These are phyloP conservation scores for Triplophysa tibetana DNA, from an alignment of 2,113 vertebrate species.

Conservation along the genomic window DNA sequence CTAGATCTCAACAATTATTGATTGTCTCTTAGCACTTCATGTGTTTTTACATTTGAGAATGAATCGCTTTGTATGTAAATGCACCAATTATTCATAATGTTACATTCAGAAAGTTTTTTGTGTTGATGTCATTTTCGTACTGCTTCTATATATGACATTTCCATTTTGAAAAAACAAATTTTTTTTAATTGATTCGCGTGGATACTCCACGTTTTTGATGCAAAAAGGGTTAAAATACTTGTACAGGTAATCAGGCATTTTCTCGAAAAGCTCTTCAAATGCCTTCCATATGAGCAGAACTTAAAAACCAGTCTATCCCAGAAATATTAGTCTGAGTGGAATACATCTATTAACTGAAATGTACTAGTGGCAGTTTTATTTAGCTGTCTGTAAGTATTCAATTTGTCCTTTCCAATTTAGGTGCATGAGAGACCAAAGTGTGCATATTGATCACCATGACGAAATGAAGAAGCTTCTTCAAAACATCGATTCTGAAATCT, in stretches of 20 bases:
- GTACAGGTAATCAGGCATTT: neutral
- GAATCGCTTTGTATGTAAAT: neutral
- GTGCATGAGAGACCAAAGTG: slow-evolving; percentile 71
- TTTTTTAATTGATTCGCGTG: neutral
- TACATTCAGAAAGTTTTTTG: neutral
- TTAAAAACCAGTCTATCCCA: neutral
- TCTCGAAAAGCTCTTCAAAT: slow-evolving; percentile 3
- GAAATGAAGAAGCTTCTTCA: slow-evolving; percentile 71
- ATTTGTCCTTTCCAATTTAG: slow-evolving; percentile 63
- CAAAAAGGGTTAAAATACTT: neutral
- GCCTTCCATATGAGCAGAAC: neutral
- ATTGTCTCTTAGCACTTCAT: too few species aligned
- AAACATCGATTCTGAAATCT: slow-evolving; percentile 71
- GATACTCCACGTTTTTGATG: neutral
- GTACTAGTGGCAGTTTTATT: slow-evolving; percentile 1
- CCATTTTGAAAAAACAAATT: neutral
- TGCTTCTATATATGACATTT: neutral
- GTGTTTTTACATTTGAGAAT: too few species aligned
- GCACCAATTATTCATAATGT: neutral
- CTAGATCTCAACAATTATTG: too few species aligned
- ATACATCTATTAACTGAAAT: neutral
- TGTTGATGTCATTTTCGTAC: neutral
- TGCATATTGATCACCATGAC: slow-evolving; percentile 70
- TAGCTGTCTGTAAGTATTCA: slow-evolving; percentile 6
- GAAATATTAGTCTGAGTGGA: neutral